Evolutionary conservation across 2,888 invertebrate genomes (phyloP), one percentile per base, ranked within the genome.

Genomic region (Trypoxylon attenuatum): DNA sequence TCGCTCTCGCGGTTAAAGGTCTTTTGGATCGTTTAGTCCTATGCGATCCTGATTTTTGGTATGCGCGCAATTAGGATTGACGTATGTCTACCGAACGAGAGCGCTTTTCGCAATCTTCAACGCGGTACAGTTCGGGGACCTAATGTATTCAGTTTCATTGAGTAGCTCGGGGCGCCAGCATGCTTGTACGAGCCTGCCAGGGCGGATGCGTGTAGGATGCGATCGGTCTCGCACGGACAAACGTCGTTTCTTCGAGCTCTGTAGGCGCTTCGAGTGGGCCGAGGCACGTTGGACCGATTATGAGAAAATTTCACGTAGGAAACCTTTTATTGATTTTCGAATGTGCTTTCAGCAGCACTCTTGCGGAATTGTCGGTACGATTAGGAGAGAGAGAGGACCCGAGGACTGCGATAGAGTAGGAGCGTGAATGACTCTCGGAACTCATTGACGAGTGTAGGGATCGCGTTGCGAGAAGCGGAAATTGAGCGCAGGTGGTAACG

Each of bases 231-330:
- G 56, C 22, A 43, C 56, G 49, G 13, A 57, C 53, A 50, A 53
- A 58, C 33, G 68, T 53, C 57, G 70, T 67, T 64, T 50, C 71
- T 68, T 68, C 55, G 59, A 54, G 61, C 55, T 58, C 56, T 38
- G 68, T 58, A 66, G 60, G 65, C 60, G 59, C 54, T 33, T 55
- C 61, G 76, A 76, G 71, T 76, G 73, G 76, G 76, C 68, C 52
- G 59, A 21, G 38, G 25, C 42, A 51, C 43, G 56, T 51, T 27
- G 53, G 33, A 55, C 63, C 56, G 53, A 60, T 57, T 69, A 53
- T 45, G 33, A 60, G 49, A 13, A 54, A 65, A 70, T 60, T 64
- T 60, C 60, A 69, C 45, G 51, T 56, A 23, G 55, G 22, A 6
- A 13, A 23, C 18, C 50, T 6, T 41, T 42, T 54, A 18, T 19